A percentile compares a stretch with the other conserved stretches of the same genome.
Conservation (phyloP, 2,888 invertebrate genomes). For the Trissolcus brochymenae region DNA sequence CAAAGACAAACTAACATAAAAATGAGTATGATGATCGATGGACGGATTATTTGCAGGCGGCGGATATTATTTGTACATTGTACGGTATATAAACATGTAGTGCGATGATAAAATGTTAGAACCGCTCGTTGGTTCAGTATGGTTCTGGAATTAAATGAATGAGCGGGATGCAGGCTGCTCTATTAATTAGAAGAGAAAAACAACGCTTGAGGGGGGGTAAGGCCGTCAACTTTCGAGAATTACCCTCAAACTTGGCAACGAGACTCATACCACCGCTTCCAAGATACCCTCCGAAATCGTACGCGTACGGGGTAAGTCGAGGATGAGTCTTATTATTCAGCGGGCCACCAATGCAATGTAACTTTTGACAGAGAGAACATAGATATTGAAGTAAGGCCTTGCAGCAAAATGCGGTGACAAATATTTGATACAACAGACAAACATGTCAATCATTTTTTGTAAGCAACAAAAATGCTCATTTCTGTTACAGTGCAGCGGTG, state of each 20-base stretch:
- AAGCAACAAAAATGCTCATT: not conserved
- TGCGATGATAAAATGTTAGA: not conserved
- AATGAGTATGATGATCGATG: too few species aligned
- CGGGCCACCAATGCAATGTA: too few species aligned
- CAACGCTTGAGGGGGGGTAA: conserved; percentile 89
- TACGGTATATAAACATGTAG: too few species aligned
- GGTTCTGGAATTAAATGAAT: conserved; percentile 69
- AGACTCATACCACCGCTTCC: conserved; percentile 92
- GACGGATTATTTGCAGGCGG: too few species aligned
- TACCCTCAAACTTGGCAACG: conserved; percentile 92
- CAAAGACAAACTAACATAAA: not conserved
- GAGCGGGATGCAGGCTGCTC: conserved; percentile 94
- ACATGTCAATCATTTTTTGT: too few species aligned
- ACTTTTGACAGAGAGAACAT: too few species aligned
- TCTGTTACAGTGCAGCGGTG: conserved; percentile 80
- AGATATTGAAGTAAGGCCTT: too few species aligned
- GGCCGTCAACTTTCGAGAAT: conserved; percentile 85
- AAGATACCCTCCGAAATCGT: conserved; percentile 87
- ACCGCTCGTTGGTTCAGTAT: not conserved
- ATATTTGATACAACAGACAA: too few species aligned
- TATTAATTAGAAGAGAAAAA: conserved; percentile 93
- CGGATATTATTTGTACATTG: too few species aligned
- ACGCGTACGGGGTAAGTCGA: conserved; percentile 73
- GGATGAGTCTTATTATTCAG: conserved; percentile 29
- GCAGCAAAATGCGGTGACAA: too few species aligned